Base-by-base conservation (phyloP, 2,888 invertebrate genomes). In the Hirtodrosophila trivittata region DNA sequence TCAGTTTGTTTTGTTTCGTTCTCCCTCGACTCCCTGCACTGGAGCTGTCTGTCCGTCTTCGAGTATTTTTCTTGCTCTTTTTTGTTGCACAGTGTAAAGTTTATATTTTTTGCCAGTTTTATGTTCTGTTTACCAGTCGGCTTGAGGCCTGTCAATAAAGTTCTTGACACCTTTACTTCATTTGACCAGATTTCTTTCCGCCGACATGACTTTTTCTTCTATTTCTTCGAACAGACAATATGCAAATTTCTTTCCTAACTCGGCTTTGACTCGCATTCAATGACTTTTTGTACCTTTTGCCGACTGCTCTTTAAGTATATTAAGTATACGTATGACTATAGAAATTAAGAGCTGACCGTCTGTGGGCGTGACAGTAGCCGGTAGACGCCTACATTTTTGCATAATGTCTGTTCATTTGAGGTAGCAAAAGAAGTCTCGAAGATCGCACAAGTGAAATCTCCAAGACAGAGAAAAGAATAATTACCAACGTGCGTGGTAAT, bases 81-180 rank as follows among this genome's bases (percentile, higher is more conserved):
- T 57, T 28, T 18, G 2, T 21, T 21, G 18, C 5, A 21, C 18
- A 21, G 18, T 21, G n/a, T n/a, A n/a, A n/a, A 42, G 18, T 46
- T 57, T 35, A 37, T 28, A 21, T 25, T 25, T 47, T 60, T 51
- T 59, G 59, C 70, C 37, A 63, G 18, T 74, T 43, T 60, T 69
- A 49, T 59, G 60, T 58, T 72, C 30, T 75, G 71, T 73, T 73
- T 75, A 55, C 66, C 57, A 51, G 54, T 35, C 74, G 69, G 70
- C 68, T 66, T 54, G 66, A 60, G 75, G 81, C 71, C 66, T 81
- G 86, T 82, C 81, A 82, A 86, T 86, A 86, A 83, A 77, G 77
- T 77, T 84, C 86, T 82, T 82, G 81, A 82, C 81, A 82, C 81
- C 86, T 86, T 82, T 86, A 72, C 77, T 86, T 86, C 75, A 86